These are phyloP conservation scores for Hoplias malabaricus DNA, from an alignment of 2,113 vertebrate species.

Conservation along the genomic window DNA sequence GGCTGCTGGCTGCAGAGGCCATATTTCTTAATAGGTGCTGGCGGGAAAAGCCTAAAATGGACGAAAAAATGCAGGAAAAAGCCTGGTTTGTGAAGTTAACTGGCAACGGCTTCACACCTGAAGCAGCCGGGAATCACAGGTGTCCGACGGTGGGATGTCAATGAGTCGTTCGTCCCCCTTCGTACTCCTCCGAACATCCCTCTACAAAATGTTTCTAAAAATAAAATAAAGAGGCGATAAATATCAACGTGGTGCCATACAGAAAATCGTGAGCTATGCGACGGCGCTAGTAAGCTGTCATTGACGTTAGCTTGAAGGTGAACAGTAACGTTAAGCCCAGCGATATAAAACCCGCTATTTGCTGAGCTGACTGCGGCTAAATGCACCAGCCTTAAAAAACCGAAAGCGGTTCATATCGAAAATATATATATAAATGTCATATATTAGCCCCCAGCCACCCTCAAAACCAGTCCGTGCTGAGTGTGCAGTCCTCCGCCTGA, in stretches of 20 bases:
- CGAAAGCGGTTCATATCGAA: neutral
- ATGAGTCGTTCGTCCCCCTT: constrained; percentile 18
- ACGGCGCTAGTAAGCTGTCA: constrained; percentile 42
- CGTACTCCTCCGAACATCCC: constrained; percentile 39
- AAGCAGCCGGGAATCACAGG: constrained; percentile 33
- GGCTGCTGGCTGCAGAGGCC: constrained; percentile 50
- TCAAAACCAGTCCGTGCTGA: too few species aligned
- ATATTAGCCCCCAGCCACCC: neutral
- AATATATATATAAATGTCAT: neutral
- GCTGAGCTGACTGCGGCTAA: neutral
- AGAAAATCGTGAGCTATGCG: neutral
- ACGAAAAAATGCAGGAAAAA: neutral
- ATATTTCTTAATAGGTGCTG: constrained; percentile 30
- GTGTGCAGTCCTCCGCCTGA: neutral
- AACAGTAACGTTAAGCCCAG: constrained; percentile 37
- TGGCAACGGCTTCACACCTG: constrained; percentile 31
- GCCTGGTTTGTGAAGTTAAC: neutral
- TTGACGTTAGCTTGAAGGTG: constrained; percentile 55
- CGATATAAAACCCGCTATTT: neutral
- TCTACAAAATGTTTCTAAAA: constrained; percentile 32
- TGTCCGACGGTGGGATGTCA: constrained; percentile 16
- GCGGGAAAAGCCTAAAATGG: neutral
- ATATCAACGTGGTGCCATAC: neutral
- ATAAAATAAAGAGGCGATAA: neutral
- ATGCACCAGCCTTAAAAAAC: neutral